Evolutionary conservation across 2,888 invertebrate genomes (phyloP), one percentile per base, ranked within the genome.

Genomic region (Netelia virgata): DNA sequence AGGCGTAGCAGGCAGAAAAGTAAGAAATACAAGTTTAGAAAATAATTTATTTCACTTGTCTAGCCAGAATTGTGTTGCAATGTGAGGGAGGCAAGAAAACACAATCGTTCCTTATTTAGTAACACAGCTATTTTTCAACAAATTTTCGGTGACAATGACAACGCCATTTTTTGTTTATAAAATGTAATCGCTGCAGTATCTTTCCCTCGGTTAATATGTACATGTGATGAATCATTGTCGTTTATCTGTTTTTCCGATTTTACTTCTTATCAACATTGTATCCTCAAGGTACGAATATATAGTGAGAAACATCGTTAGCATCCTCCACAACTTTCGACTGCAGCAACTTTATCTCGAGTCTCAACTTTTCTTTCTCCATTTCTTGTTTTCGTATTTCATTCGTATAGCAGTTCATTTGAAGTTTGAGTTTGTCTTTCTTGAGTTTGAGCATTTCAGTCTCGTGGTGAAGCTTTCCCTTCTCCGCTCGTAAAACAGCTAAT

Each of bases 341-440:
- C 0, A 93, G 76, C 63, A 93, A 85, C 84, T 92, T 93, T 43
- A 93, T 93, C 83, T 93, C 92, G 0, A 93, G 89, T 36, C 92
- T 88, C 10, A 93, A 86, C 70, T 93, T 93, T 82, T 92, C 93
- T 57, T 91, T 92, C 23, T 91, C 91, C 91, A 92, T 91, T 82
- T 93, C 92, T 57, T 93, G 91, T 57, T 91, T 91, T 18, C 88
- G 88, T 69, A 92, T 90, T 57, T 91, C 91, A 20, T 90, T 91
- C 0, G 90, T 87, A 70, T 90, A 92, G 77, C 91, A 91, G 79
- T 89, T 90, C 70, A 92, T 92, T 68, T 91, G 91, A 16, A 89
- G 76, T 79, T 94, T 95, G 28, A 95, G 94, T 93, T 95, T 95
- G 72, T 92, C 91, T 63, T 92, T 91, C 61, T 93, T 93, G 18